phyloP scores from a whole-genome alignment of 2,888 invertebrate species.

The Thymelicus lineola region DNA sequence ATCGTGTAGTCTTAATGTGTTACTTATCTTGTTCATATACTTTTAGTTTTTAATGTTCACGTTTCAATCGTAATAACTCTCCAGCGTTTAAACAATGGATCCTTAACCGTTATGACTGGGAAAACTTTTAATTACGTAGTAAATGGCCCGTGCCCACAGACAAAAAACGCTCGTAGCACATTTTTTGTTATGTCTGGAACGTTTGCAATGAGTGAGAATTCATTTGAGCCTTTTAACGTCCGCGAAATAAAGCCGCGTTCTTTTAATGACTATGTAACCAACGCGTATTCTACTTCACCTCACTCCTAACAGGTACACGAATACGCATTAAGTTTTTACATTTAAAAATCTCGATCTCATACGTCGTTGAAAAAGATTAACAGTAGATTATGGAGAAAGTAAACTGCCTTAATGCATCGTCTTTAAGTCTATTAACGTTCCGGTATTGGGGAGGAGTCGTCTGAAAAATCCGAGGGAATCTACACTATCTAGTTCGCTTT shows the following conservation, averaged over 20 bases:
- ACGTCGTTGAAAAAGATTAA: not conserved
- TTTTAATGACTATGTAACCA: constrained; percentile 9
- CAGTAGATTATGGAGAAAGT: not conserved
- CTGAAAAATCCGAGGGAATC: too few species aligned
- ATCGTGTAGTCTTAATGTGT: not conserved
- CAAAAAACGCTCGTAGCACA: constrained; percentile 24
- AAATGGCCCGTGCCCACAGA: constrained; percentile 27
- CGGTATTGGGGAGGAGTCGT: too few species aligned
- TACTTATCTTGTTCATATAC: not conserved
- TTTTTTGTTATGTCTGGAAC: constrained; percentile 33
- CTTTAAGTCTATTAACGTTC: too few species aligned
- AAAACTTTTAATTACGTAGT: constrained; percentile 34
- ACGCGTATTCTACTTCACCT: constrained; percentile 1
- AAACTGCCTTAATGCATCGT: not conserved
- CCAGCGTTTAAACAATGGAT: constrained; percentile 16
- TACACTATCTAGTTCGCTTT: too few species aligned
- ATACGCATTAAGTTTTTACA: too few species aligned
- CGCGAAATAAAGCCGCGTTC: not conserved
- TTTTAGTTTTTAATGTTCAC: not conserved
- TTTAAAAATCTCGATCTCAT: not conserved
- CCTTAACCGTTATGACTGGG: constrained; percentile 16
- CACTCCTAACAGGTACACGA: not conserved
- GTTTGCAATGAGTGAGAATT: constrained; percentile 30
- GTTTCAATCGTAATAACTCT: not conserved
- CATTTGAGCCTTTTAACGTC: constrained; percentile 21